Evolutionary conservation across 2,113 vertebrate genomes (phyloP).

Genomic region (Micronycteris hirsuta): DNA sequence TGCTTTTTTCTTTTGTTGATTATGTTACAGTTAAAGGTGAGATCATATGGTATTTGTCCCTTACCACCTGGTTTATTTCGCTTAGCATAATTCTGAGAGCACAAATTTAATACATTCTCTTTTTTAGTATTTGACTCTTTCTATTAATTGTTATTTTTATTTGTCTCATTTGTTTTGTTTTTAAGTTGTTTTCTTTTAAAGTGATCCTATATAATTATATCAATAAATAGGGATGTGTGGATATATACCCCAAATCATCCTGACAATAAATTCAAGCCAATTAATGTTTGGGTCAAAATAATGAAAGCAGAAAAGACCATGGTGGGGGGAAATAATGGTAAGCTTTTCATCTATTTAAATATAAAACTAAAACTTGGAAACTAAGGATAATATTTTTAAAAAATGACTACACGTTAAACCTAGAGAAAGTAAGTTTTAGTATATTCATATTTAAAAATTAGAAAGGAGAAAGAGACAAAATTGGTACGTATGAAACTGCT

Average conservation of each 20-base stretch:
- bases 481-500: background rate
- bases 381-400: background rate
- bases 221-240: background rate
- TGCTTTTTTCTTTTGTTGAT: too few relatives aligned
- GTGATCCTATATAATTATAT: background rate
- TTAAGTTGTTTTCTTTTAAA: background rate
- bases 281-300: background rate
- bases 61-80: too few relatives aligned
- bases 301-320: background rate
- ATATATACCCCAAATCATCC: background rate
- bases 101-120: background rate
- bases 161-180: background rate
- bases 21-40: too few relatives aligned
- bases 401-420: background rate
- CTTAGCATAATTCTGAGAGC: too few relatives aligned
- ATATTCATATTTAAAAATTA: conserved; percentile 7
- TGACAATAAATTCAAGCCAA: background rate
- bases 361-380: background rate
- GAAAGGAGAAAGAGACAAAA: background rate
- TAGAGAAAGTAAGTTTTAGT: background rate
- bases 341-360: background rate
- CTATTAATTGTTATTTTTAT: background rate
- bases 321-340: background rate
- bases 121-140: background rate
- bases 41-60: too few relatives aligned